These are phyloP conservation scores for Drosophila albomicans DNA, from an alignment of 1,140 invertebrate species.

Conservation along the genomic window DNA sequence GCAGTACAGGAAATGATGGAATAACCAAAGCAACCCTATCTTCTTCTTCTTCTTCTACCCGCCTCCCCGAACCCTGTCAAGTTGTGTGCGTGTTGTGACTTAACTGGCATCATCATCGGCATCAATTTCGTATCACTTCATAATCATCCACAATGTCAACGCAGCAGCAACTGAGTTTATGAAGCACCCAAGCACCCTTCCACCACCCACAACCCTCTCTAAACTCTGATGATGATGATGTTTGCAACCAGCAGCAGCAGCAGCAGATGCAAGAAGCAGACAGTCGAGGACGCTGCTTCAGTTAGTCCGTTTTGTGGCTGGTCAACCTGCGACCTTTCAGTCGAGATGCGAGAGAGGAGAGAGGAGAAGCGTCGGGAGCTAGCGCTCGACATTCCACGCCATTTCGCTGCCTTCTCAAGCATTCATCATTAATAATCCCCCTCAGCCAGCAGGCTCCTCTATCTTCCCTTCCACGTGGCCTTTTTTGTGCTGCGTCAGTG, in stretches of 20 bases:
- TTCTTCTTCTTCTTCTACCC: background rate
- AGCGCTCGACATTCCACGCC: conserved; percentile 70
- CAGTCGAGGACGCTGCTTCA: conserved; percentile 21
- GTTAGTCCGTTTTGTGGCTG: conserved; percentile 25
- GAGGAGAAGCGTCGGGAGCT: background rate
- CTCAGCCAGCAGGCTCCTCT: conserved; percentile 45
- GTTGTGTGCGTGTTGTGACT: conserved; percentile 69
- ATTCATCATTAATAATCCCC: conserved; percentile 81
- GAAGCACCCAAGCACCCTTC: conserved; percentile 4
- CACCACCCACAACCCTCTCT: background rate
- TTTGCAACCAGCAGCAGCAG: conserved; percentile 2
- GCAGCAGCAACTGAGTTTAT: conserved; percentile 7
- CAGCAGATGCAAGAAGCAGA: background rate
- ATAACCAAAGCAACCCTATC: conserved; percentile 20
- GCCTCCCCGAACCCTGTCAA: conserved; percentile 24
- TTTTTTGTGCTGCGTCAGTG: conserved; percentile 78
- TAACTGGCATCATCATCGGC: conserved; percentile 76
- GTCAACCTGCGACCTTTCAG: conserved; percentile 38
- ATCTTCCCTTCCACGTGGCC: conserved; percentile 52
- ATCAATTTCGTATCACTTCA: conserved; percentile 82
- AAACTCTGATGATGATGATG: conserved; percentile 20
- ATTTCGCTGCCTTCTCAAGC: conserved; percentile 81
- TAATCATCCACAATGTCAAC: conserved; percentile 79
- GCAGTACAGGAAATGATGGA: conserved; percentile 41
- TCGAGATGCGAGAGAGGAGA: too few relatives aligned